phyloP scores from a whole-genome alignment of 2,888 invertebrate genomes.

The Stegana nigrithorax region DNA sequence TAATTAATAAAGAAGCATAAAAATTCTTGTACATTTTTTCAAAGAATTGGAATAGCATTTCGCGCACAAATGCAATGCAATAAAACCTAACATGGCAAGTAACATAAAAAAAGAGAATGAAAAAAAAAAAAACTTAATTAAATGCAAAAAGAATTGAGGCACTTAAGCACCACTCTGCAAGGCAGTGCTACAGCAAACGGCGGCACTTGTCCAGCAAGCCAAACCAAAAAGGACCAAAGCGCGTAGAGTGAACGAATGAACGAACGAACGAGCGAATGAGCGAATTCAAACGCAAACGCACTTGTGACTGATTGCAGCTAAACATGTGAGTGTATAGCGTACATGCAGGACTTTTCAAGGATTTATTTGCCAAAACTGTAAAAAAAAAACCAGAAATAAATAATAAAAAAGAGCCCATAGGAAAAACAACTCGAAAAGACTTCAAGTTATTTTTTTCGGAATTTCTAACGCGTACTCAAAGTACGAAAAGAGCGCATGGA shows the following conservation, averaged over 20 bases:
- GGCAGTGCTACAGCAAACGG: slow-evolving; percentile 7
- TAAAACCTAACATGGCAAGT: too few species aligned
- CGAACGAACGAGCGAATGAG: not conserved
- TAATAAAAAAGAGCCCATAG: too few species aligned
- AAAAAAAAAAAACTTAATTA: slow-evolving; percentile 9
- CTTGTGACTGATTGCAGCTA: slow-evolving; percentile 14
- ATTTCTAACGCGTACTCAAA: slow-evolving; percentile 56
- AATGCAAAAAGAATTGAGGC: slow-evolving; percentile 23
- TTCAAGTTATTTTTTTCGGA: slow-evolving; percentile 46
- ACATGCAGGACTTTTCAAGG: not conserved
- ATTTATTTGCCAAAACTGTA: not conserved
- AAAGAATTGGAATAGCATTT: too few species aligned
- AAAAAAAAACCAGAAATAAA: not conserved
- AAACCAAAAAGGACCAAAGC: slow-evolving; percentile 49
- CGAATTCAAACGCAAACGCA: slow-evolving; percentile 8
- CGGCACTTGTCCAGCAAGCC: slow-evolving; percentile 53
- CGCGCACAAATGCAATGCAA: too few species aligned
- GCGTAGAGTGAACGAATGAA: not conserved
- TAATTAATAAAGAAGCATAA: too few species aligned
- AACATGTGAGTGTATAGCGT: slow-evolving; percentile 13
- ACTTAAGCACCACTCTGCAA: slow-evolving; percentile 55
- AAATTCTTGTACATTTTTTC: too few species aligned
- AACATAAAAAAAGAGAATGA: not conserved
- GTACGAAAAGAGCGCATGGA: slow-evolving; percentile 44
- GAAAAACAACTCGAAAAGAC: too few species aligned